phyloP scores from a whole-genome alignment of 2,113 vertebrate species.

The Conger conger region DNA sequence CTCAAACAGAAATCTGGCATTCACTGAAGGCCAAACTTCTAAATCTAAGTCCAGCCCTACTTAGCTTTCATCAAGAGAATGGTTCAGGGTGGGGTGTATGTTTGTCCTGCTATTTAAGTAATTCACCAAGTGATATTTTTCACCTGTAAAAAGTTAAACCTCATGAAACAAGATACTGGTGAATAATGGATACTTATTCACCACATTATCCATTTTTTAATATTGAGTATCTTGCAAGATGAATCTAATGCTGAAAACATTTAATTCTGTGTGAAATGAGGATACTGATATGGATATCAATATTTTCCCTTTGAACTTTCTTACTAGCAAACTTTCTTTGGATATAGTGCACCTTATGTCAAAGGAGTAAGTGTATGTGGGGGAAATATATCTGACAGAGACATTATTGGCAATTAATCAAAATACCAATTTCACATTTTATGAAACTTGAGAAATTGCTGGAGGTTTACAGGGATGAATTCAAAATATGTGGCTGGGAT shows the following conservation, averaged over 20 bases:
- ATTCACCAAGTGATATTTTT: background rate
- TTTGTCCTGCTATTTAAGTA: background rate
- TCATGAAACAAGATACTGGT: background rate
- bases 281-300: background rate
- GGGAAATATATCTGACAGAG: background rate
- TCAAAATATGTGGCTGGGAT: conserved; percentile 24
- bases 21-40: background rate
- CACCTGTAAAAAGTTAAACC: background rate
- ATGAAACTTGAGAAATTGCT: conserved; percentile 22
- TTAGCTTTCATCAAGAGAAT: background rate
- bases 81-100: too few relatives aligned
- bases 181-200: too few relatives aligned
- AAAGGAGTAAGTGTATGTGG: background rate
- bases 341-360: background rate
- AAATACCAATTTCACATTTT: background rate
- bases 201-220: background rate
- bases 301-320: background rate
- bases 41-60: background rate
- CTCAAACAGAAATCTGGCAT: background rate
- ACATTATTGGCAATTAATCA: background rate
- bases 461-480: background rate
- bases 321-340: background rate
- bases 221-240: background rate
- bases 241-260: too few relatives aligned
- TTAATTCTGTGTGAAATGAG: too few relatives aligned